Conservation (phyloP, 2,113 vertebrate genomes). For the Channa maculata region DNA sequence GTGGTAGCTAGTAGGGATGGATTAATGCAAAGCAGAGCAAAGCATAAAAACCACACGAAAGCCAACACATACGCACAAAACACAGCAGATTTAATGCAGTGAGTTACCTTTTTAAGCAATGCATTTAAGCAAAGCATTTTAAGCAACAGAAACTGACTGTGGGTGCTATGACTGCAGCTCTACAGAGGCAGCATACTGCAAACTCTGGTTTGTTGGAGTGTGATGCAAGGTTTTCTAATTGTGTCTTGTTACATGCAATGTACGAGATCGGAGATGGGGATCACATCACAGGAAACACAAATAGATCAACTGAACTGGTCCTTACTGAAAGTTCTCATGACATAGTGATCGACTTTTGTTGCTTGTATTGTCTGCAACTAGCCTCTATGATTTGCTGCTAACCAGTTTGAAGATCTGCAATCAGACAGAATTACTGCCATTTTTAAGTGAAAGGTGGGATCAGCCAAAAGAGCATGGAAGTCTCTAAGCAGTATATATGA, state of each 20-base stretch:
- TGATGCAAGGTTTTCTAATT: neutral
- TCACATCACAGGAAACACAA: neutral
- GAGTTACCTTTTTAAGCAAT: too few relatives aligned
- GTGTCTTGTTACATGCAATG: neutral
- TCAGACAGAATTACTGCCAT: too few relatives aligned
- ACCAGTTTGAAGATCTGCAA: too few relatives aligned
- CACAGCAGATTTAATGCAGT: too few relatives aligned
- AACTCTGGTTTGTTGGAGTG: neutral
- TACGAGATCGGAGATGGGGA: neutral
- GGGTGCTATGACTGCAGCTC: neutral
- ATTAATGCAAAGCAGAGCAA: neutral
- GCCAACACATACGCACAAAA: too few relatives aligned
- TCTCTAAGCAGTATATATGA: too few relatives aligned
- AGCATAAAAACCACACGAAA: neutral
- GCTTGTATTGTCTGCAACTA: too few relatives aligned
- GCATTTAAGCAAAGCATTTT: neutral
- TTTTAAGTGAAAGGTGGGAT: too few relatives aligned
- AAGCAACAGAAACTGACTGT: constrained; percentile 2
- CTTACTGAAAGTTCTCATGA: too few relatives aligned
- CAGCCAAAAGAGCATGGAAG: too few relatives aligned
- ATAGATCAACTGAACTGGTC: neutral
- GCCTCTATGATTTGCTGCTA: too few relatives aligned
- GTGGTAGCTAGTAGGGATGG: neutral
- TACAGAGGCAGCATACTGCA: neutral
- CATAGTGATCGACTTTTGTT: too few relatives aligned